Conservation (phyloP, 1,140 invertebrate species). For the Drosophila orosa region DNA sequence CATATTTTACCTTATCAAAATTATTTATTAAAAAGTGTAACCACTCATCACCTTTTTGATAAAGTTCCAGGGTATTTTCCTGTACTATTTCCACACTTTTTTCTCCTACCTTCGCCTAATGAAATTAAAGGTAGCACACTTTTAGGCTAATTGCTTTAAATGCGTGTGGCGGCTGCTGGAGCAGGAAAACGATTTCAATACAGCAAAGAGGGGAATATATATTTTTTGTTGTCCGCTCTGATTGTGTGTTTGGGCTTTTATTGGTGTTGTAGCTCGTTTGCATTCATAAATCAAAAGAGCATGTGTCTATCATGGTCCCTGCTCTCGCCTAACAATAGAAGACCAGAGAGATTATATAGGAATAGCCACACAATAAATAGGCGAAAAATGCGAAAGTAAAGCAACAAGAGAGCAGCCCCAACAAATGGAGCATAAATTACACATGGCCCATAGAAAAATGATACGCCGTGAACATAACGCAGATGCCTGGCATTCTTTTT, state of each 20-base stretch:
- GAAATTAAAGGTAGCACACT: constrained; percentile 64
- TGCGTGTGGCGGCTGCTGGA: constrained; percentile 42
- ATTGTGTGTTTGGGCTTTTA: constrained; percentile 42
- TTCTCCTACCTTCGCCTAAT: constrained; percentile 21
- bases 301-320: constrained; percentile 72
- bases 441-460: constrained; percentile 81
- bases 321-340: constrained; percentile 57
- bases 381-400: constrained; percentile 69
- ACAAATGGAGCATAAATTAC: constrained; percentile 80
- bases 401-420: constrained; percentile 49
- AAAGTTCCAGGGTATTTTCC: constrained; percentile 12
- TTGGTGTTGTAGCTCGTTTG: constrained; percentile 63
- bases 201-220: constrained; percentile 12
- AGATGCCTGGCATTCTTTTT: constrained; percentile 57
- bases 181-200: constrained; percentile 35
- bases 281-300: constrained; percentile 81
- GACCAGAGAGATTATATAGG: constrained; percentile 70
- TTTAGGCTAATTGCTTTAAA: constrained; percentile 71
- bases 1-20: not conserved
- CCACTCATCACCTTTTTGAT: accelerated
- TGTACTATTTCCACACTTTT: not conserved
- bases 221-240: constrained; percentile 10
- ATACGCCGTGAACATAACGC: constrained; percentile 78
- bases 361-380: constrained; percentile 77
- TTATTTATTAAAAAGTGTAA: not conserved